Evolutionary conservation across 2,797 vertebrate species (phyloP), one percentile per base, ranked within the genome.

Genomic region (Acropternis orthonyx): DNA sequence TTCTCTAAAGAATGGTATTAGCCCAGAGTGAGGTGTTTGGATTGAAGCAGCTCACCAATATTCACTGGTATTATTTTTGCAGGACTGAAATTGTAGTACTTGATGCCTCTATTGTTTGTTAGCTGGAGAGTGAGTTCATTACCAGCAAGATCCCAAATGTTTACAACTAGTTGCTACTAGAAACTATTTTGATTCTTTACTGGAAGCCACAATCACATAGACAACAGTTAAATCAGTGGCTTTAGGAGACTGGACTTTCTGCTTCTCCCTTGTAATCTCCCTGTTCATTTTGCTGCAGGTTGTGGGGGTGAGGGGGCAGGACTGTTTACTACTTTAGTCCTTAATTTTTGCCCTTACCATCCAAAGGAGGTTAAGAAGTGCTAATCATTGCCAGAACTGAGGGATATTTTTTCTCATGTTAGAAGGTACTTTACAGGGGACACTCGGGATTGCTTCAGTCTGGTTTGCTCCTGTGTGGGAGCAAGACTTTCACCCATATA

Each of bases 131-230:
- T 32, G 79, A 92, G 54, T 94, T 96, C 87, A 91, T 96, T 88
- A 81, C 79, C 58, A 81, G 83, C 73, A 92, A 66, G 59, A 80
- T 88, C 85, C 54, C 54, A 78, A 83, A 81, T 91, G 87, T 92
- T 96, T 96, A 92, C 89, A 89, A 88, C 76, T 28, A 75, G 95
- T 92, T 96, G 93, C 91, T 86, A 85, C 72, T 85, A 84, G 95
- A 92, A 94, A 92, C 93, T 88, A 58, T 94, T 96, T 94, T 87
- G 93, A 91, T 92, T 96, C 78, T 66, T 79, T 91, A 22, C 75
- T 95, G 93, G 92, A 96, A 96, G 96, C 58, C 83, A 92, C 87
- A 86, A 4, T 88, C 69, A 84, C 36, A 12, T 5, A 87, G 92
- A 85, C 66, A 76, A 79, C 55, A 0, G 0, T 55, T 84, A 72